Evolutionary conservation across 2,113 vertebrate genomes (phyloP), one percentile per base, ranked within the genome.

Genomic region (Pithys albifrons): DNA sequence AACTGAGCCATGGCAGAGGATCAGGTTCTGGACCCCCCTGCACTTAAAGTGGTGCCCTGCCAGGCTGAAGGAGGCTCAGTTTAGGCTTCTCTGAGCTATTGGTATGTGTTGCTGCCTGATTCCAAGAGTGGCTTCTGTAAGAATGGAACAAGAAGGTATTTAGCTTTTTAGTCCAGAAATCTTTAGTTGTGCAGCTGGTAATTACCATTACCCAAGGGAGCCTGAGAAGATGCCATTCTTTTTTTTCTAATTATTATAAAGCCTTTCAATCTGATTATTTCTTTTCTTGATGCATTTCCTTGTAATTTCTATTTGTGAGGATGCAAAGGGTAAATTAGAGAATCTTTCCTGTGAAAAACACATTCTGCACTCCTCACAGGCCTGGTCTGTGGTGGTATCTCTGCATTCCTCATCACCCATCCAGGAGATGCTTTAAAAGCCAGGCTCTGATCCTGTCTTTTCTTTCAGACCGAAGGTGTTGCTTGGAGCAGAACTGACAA

Each of bases 201-300:
- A 93, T 95, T 88, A 91, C 73, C 24, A 75, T 22, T 15, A 72
- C 84, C 54, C 94, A 92, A 37, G 96, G 89, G 88, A 95, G 29
- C 52, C 66, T 72, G 69, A 72, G 70, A 95, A 87, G 65, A 92
- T 59, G 35, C 29, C 45, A 55, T 74, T 87, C 17, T 62, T 92
- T 86, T 73, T 73, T 70, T 88, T 51, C 41, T 92, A 87, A 95
- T 95, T 89, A 78, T 31, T 85, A 91, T 62, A 91, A 92, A 95
- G 93, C 73, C 57, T 89, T 92, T 95, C 89, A 76, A 82, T 91
- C 49, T 94, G 89, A 96, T 95, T 96, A 95, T 95, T 95, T 95
- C 57, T 94, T 95, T 95, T 84, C 84, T 97, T 81, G 85, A 93
- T 91, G 79, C 52, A 80, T 95, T 91, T 94, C 91, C 92, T 92